Evolutionary conservation across 2,797 vertebrate species (phyloP).

Genomic region (Steatocranus sp.): DNA sequence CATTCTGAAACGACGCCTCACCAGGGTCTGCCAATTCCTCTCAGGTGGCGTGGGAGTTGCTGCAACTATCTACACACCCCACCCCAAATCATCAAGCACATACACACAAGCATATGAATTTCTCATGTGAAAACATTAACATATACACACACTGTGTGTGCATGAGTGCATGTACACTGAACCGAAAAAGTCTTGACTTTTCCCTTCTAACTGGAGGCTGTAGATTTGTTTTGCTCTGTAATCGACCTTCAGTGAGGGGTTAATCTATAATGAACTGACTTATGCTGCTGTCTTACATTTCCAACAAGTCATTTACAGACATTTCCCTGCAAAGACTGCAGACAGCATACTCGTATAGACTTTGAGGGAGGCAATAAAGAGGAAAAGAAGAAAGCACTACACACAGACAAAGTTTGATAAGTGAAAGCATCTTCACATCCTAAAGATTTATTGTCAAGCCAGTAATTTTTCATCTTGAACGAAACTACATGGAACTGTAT

Average conservation of each 20-base stretch:
- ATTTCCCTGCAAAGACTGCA: slow-evolving; percentile 23
- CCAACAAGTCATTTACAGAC: slow-evolving; percentile 44
- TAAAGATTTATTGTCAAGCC: background rate
- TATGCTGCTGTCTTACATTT: slow-evolving; percentile 33
- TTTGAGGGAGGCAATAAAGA: background rate
- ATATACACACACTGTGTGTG: background rate
- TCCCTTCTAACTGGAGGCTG: slow-evolving; percentile 3
- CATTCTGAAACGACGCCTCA: slow-evolving; percentile 62
- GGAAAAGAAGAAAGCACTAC: background rate
- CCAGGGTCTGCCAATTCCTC: slow-evolving; percentile 73
- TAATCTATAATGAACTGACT: slow-evolving; percentile 61
- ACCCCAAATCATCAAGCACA: background rate
- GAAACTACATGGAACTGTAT: background rate
- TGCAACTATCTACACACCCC: slow-evolving; percentile 38
- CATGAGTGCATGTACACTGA: background rate
- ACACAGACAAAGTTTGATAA: background rate
- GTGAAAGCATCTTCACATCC: background rate
- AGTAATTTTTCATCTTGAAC: background rate
- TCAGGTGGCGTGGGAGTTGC: slow-evolving; percentile 66
- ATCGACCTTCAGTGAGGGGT: slow-evolving; percentile 52
- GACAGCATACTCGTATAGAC: background rate
- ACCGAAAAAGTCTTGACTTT: background rate
- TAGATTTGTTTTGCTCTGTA: slow-evolving; percentile 33
- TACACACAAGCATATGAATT: background rate
- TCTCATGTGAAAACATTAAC: background rate